Base-by-base conservation (phyloP, 2,888 invertebrate genomes). In the Eumerus sabulonum region DNA sequence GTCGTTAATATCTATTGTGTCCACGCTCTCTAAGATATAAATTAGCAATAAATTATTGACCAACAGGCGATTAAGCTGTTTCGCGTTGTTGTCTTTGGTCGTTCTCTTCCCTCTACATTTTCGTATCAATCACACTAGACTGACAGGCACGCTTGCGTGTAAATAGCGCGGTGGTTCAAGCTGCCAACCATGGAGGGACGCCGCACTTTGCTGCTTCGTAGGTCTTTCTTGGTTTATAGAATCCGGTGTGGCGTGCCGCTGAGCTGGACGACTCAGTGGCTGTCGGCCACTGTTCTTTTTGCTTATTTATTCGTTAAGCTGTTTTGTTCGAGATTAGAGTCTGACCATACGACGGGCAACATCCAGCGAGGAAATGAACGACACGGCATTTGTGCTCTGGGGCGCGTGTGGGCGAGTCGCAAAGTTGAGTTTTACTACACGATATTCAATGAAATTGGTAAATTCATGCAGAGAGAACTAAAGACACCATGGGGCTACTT, bases 111-210 rank as follows among this genome's bases (percentile, higher is more conserved):
- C 47, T 66, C 73, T 60, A 68, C 68, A 51, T 68, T 79, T 79
- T 79, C 85, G 85, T 86, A 82, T 86, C 87, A 86, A 84, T 85
- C 83, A 85, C 82, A 85, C 84, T 83, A 84, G 85, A 86, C 84
- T 85, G 86, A 85, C 85, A 85, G 86, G 86, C 87, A 84, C 84
- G 81, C 73, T 79, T 85, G 83, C 83, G 85, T 84, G 85, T 83
- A 84, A 83, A 84, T 82, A 84, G 84, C 82, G 64, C 81, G 84
- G 40, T 40, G n/a, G 82, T 83, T 84, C 85, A 83, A 83, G 83
- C 83, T 83, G 84, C 84, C 83, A 83, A 83, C 84, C 85, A 85
- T 82, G 84, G 84, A 27, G 7, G 3, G 83, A 84, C 83, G 82
- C 79, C 82, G 83, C 81, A 82, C 86, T 85, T 40, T 84, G 83